Percentiles rank a stretch among this genome's conserved stretches.
Evolutionary conservation across 2,113 vertebrate genomes (phyloP).

Genomic region (Corapipo altera): DNA sequence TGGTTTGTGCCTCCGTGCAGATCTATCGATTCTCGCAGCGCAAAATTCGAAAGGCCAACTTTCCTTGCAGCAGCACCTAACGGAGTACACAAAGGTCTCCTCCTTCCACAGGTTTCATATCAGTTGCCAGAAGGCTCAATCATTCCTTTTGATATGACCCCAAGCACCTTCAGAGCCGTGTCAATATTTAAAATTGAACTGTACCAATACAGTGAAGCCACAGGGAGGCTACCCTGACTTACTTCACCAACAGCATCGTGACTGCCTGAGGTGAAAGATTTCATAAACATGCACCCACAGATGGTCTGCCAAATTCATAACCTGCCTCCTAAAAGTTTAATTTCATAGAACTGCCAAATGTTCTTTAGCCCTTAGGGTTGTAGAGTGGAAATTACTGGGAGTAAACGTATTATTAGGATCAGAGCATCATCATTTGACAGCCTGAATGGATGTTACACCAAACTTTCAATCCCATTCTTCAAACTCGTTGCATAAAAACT

Average conservation of each 20-base stretch:
- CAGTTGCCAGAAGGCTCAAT: not conserved
- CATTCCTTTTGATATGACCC: not conserved
- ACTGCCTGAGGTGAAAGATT: not conserved
- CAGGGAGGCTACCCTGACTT: not conserved
- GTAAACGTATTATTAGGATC: not conserved
- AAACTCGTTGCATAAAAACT: not conserved
- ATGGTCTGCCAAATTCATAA: not conserved
- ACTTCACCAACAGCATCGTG: not conserved
- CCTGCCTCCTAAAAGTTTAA: not conserved
- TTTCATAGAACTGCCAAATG: not conserved
- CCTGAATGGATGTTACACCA: not conserved
- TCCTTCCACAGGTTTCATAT: not conserved
- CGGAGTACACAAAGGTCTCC: not conserved
- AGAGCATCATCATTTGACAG: not conserved
- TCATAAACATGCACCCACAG: not conserved
- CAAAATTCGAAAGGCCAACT: not conserved
- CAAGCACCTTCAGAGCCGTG: not conserved
- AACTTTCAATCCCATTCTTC: not conserved
- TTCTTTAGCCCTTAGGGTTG: not conserved
- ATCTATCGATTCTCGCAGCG: not conserved
- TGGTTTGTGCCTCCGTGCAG: not conserved
- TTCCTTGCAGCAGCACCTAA: not conserved
- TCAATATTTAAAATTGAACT: not conserved
- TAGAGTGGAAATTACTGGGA: not conserved
- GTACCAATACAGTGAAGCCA: not conserved